phyloP scores from a whole-genome alignment of 1,140 invertebrate species.

The Neodiprion virginianus region DNA sequence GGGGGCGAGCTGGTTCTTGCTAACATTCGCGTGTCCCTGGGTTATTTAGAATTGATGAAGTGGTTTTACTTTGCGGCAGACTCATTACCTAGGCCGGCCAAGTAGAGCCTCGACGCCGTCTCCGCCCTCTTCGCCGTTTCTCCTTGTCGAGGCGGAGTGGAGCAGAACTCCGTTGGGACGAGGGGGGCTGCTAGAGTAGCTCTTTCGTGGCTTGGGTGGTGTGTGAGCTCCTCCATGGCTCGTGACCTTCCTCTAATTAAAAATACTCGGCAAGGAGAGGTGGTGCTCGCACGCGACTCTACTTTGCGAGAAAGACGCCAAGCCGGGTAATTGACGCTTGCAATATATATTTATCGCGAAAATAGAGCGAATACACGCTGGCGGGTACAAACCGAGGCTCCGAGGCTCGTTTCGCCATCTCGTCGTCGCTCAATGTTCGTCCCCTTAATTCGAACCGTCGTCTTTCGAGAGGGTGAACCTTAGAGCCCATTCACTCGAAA shows the following conservation, averaged over 20 bases:
- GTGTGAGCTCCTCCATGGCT: neutral
- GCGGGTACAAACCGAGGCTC: too few relatives aligned
- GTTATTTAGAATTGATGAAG: slow-evolving; percentile 1
- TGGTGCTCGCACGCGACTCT: neutral
- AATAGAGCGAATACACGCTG: too few relatives aligned
- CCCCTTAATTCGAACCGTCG: too few relatives aligned
- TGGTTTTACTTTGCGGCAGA: slow-evolving; percentile 7
- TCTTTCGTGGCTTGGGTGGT: neutral
- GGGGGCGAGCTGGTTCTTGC: neutral
- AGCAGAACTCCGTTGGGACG: neutral
- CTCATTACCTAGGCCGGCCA: neutral
- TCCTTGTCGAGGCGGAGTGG: neutral
- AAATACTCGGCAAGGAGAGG: neutral
- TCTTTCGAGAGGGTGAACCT: too few relatives aligned
- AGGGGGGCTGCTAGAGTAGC: neutral
- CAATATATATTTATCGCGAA: too few relatives aligned
- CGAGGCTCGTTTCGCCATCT: too few relatives aligned
- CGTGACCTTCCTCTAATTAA: slow-evolving; percentile 2
- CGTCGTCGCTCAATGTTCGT: too few relatives aligned
- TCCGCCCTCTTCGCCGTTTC: neutral
- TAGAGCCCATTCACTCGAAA: neutral
- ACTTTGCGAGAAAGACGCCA: too few relatives aligned
- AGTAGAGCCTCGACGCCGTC: neutral
- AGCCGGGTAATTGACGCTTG: too few relatives aligned
- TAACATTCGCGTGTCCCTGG: slow-evolving; percentile 1